Evolutionary conservation across 2,888 invertebrate species (phyloP), one percentile per base, ranked within the genome.

Genomic region (Acleris holmiana): DNA sequence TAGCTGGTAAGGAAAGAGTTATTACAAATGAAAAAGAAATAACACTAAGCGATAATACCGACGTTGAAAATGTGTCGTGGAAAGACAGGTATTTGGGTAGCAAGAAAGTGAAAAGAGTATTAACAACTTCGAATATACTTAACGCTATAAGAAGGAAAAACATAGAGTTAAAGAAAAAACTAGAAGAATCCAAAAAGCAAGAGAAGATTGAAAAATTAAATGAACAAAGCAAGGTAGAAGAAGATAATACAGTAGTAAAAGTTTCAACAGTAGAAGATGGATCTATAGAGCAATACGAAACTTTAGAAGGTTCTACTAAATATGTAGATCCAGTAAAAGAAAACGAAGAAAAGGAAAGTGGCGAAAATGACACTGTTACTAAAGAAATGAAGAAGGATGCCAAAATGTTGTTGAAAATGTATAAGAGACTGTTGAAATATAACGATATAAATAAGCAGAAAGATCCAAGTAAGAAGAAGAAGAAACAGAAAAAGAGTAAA

Each of bases 111-210:
- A 94, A 92, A 74, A 93, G 82, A 71, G 94, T 94, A 1, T 75
- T 94, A 18, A 91, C 88, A 0, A 90, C 93, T 0, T 89, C 94
- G 0, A 93, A 93, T 50, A 86, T 94, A 49, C 83, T 94, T 0
- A 95, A 94, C 69, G 94, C 94, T 18, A 80, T 94, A n/a, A 84
- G 95, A 67, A 94, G 94, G 72, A 94, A 94, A 76, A 94, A 94
- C 69, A 91, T 78, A 72, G 85, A 93, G 64, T 70, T 93, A 1
- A 93, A 92, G 70, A 86, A 78, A 67, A 91, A 88, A 61, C 68
- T 93, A 2, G 59, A 66, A 62, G 69, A 70, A 25, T 18, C 75
- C 15, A 74, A 78, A 54, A 83, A 69, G 67, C 72, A 69, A 62
- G 63, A 71, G 18, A 55, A 66, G 5, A 29, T 58, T 67, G 59